phyloP scores from a whole-genome alignment of 2,888 invertebrate species.

The Pyrrhia umbra region DNA sequence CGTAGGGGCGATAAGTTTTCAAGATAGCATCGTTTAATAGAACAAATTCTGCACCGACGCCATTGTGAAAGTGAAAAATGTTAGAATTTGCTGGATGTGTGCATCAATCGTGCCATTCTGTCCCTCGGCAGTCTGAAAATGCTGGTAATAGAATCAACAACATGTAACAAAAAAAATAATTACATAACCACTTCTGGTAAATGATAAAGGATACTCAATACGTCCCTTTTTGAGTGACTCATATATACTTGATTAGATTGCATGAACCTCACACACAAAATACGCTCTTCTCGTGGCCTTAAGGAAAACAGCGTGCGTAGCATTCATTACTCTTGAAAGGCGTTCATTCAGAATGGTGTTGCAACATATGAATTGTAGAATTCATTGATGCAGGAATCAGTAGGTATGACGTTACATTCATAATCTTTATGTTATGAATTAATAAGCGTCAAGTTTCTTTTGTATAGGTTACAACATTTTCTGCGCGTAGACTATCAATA shows the following conservation, averaged over 20 bases:
- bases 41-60: too few species aligned
- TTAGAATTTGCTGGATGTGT: too few species aligned
- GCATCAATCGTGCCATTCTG: too few species aligned
- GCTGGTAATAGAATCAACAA: too few species aligned
- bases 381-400: constrained; percentile 22
- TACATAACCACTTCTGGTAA: too few species aligned
- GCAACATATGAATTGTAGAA: constrained; percentile 24
- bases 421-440: constrained; percentile 7
- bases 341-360: constrained; percentile 21
- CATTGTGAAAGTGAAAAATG: too few species aligned
- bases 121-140: too few species aligned
- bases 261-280: neutral
- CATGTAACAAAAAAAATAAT: too few species aligned
- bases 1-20: too few species aligned
- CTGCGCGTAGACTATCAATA: constrained; percentile 11
- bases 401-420: constrained; percentile 16
- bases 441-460: neutral
- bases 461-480: constrained; percentile 12
- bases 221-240: too few species aligned
- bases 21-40: too few species aligned
- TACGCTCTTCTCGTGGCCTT: neutral
- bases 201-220: too few species aligned
- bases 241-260: neutral
- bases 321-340: constrained; percentile 14
- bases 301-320: neutral